Conservation (phyloP, 2,888 invertebrate genomes). For the Arctia plantaginis region DNA sequence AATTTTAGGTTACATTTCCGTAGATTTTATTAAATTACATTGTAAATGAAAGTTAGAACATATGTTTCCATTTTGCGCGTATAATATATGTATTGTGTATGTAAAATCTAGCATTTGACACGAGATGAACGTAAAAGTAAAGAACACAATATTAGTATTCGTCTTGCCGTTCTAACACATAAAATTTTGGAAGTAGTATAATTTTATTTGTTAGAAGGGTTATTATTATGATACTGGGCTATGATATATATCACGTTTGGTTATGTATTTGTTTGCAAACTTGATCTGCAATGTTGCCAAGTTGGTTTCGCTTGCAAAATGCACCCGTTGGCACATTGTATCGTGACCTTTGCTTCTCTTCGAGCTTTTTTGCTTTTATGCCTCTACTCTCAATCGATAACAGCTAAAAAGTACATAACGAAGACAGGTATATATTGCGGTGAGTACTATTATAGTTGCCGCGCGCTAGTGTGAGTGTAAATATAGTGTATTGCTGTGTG, state of each 20-base stretch:
- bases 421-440: slow-evolving; percentile 51
- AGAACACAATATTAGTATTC: slow-evolving; percentile 59
- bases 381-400: slow-evolving; percentile 61
- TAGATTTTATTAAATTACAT: slow-evolving; percentile 50
- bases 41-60: slow-evolving; percentile 55
- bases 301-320: slow-evolving; percentile 61
- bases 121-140: slow-evolving; percentile 57
- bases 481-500: slow-evolving; percentile 24
- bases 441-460: slow-evolving; percentile 49
- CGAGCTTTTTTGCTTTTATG: slow-evolving; percentile 56
- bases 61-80: slow-evolving; percentile 49
- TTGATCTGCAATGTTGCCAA: slow-evolving; percentile 66
- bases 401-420: slow-evolving; percentile 53
- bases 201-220: slow-evolving; percentile 57
- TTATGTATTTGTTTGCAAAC: slow-evolving; percentile 69
- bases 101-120: slow-evolving; percentile 41
- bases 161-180: slow-evolving; percentile 60
- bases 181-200: slow-evolving; percentile 51
- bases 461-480: slow-evolving; percentile 46
- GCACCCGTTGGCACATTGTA: slow-evolving; percentile 63
- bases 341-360: slow-evolving; percentile 64
- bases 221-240: slow-evolving; percentile 56
- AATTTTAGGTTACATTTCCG: slow-evolving; percentile 76
- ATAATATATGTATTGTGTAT: slow-evolving; percentile 42
- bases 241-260: slow-evolving; percentile 55